Conservation (phyloP, 2,888 invertebrate genomes). For the Rutpela maculata region DNA sequence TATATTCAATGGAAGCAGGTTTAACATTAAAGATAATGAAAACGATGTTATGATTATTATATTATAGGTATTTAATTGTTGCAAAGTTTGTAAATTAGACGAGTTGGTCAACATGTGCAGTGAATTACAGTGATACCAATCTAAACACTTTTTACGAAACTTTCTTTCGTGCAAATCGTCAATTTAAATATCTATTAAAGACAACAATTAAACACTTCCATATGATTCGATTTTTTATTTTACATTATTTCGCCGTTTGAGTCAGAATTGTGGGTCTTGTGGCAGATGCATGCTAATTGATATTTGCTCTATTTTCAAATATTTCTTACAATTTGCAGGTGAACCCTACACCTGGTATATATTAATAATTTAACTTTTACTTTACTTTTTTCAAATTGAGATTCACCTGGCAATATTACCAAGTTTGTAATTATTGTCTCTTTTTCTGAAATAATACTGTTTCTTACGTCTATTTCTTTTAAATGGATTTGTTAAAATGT, state of each 20-base stretch:
- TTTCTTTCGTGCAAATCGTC: too few relatives aligned
- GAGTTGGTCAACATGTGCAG: too few relatives aligned
- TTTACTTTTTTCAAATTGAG: background rate
- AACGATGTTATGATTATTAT: too few relatives aligned
- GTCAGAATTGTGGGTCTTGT: background rate
- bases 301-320: conserved; percentile 7
- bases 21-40: too few relatives aligned
- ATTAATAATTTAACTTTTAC: background rate
- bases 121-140: too few relatives aligned
- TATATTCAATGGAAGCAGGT: too few relatives aligned
- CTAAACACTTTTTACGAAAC: too few relatives aligned
- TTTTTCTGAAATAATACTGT: background rate
- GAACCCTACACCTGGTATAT: background rate
- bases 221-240: background rate
- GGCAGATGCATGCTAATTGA: background rate
- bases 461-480: background rate
- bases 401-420: background rate
- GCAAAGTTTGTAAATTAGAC: too few relatives aligned
- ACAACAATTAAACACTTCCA: too few relatives aligned
- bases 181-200: too few relatives aligned
- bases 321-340: background rate
- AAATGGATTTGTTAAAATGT: background rate
- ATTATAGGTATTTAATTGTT: too few relatives aligned
- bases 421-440: conserved; percentile 5
- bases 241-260: background rate